Percentiles rank a stretch among this genome's conserved stretches.
Conservation (phyloP, 2,113 vertebrate genomes). For the Microtus ochrogaster region DNA sequence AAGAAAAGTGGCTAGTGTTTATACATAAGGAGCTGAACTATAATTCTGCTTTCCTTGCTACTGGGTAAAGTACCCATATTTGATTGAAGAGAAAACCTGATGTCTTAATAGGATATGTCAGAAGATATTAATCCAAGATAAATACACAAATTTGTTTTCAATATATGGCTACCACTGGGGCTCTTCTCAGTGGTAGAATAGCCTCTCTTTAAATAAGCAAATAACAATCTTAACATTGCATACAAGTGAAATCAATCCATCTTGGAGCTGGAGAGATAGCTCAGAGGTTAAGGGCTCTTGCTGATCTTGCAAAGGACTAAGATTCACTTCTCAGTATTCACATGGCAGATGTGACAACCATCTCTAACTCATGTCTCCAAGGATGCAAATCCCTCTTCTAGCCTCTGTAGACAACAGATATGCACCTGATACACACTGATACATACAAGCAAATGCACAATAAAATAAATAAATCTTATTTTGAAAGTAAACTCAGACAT, state of each 20-base stretch:
- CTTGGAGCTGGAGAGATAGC: background rate
- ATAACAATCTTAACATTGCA: background rate
- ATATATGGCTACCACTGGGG: slow-evolving; percentile 37
- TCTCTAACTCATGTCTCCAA: background rate
- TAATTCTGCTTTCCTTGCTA: slow-evolving; percentile 46
- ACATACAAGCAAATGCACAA: background rate
- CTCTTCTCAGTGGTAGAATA: slow-evolving; percentile 52
- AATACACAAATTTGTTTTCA: slow-evolving; percentile 56
- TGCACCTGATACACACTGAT: background rate
- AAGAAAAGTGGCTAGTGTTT: background rate
- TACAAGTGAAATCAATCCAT: background rate
- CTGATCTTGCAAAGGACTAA: background rate
- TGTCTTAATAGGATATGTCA: background rate
- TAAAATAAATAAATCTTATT: background rate
- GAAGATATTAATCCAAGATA: slow-evolving; percentile 26
- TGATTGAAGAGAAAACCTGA: background rate
- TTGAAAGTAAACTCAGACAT: background rate
- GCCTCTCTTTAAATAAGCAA: slow-evolving; percentile 42
- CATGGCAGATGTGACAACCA: background rate
- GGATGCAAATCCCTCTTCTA: background rate
- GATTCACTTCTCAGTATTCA: background rate
- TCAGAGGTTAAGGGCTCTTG: background rate
- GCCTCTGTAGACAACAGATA: background rate
- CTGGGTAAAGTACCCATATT: background rate
- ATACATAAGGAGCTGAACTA: background rate